Conservation (phyloP, 2,888 invertebrate species). For the Scrobipalpa atriplicella region DNA sequence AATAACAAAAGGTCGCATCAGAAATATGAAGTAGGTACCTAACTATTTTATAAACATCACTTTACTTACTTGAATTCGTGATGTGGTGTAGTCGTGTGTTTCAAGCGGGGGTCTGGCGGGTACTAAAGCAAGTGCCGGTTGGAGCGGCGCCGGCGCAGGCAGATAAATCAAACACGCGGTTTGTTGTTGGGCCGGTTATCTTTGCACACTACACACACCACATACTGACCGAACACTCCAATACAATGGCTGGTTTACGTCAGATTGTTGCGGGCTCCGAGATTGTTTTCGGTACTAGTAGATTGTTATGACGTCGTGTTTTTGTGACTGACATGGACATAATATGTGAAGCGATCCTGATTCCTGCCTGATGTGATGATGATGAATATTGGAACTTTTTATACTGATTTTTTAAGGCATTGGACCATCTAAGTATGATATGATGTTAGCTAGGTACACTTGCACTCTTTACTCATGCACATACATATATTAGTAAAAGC, state of each 20-base stretch:
- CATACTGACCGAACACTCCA: not conserved
- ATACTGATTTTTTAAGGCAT: too few species aligned
- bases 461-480: too few species aligned
- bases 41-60: not conserved
- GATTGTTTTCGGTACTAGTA: not conserved
- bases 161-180: not conserved
- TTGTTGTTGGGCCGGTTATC: slow-evolving; percentile 20
- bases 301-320: not conserved
- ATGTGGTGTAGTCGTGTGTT: slow-evolving; percentile 1
- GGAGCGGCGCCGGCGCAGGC: slow-evolving; percentile 10
- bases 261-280: slow-evolving; percentile 5
- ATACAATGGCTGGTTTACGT: slow-evolving; percentile 4
- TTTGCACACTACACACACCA: slow-evolving; percentile 13
- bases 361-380: not conserved
- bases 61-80: not conserved
- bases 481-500: too few species aligned
- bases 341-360: not conserved
- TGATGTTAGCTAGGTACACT: too few species aligned
- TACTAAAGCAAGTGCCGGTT: slow-evolving; percentile 12
- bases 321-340: not conserved
- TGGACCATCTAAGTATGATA: too few species aligned
- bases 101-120: slow-evolving; percentile 6
- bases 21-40: not conserved
- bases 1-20: not conserved
- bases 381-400: too few species aligned